Conservation (phyloP, 2,797 vertebrate species). For the Pseudocheirus occidentalis region DNA sequence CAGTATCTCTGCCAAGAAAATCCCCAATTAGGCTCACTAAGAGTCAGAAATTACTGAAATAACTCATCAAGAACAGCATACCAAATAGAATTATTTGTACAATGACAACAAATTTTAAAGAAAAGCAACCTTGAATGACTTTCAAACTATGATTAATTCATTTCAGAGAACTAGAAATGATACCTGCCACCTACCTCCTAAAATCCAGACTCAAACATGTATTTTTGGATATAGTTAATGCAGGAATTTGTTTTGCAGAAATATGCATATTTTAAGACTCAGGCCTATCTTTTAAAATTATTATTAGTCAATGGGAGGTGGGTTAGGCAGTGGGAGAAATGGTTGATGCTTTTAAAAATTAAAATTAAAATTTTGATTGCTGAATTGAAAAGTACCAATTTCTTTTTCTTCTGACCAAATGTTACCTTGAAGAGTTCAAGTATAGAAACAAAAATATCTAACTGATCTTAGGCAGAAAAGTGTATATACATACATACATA, state of each 20-base stretch:
- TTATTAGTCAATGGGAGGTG: background rate
- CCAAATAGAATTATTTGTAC: background rate
- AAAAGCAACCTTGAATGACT: background rate
- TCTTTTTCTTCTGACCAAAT: background rate
- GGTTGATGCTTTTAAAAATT: background rate
- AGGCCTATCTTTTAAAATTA: background rate
- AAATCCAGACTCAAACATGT: background rate
- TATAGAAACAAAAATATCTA: background rate
- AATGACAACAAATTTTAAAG: background rate
- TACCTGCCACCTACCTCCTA: background rate
- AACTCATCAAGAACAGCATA: too few species aligned
- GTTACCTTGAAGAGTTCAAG: background rate
- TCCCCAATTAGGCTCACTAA: too few species aligned
- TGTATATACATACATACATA: too few species aligned
- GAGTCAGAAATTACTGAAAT: too few species aligned
- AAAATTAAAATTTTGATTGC: background rate
- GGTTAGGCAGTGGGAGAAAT: background rate
- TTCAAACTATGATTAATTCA: background rate
- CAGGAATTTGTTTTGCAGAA: background rate
- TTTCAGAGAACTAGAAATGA: background rate
- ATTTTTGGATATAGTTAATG: background rate
- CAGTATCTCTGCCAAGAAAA: too few species aligned
- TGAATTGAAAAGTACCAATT: background rate
- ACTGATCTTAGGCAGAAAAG: background rate
- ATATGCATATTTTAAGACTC: background rate